Evolutionary conservation across 35 echinoderm and acorn worm species (phyloP), one percentile per base, ranked within the genome.

Genomic region (Apostichopus californicus): DNA sequence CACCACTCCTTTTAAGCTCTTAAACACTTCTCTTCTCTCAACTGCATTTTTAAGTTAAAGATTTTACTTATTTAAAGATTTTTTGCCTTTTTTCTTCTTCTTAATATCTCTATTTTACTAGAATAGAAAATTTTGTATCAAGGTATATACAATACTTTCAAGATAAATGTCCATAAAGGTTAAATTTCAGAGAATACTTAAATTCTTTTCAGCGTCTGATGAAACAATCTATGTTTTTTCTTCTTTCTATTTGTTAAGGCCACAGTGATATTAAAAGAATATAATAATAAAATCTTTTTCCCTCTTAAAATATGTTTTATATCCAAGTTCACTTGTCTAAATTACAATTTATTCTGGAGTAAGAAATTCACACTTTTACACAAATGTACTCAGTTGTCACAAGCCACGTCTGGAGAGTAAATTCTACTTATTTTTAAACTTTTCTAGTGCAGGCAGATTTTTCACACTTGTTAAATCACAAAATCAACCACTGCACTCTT

Each of bases 101-200:
- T 75, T 75, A 85, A 58, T 55, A 58, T 22, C 54, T 85, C 57
- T 85, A 85, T 21, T 60, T 85, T 54, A 20, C 20, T 85, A 85
- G 34, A 46, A 46, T 56, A 85, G 57, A 85, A 85, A 81, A 81
- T 55, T 85, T 85, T 85, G 81, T 85, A 85, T 85, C 81, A 85
- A 85, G 55, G 28, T 85, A 85, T 85, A 15, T 85, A 85, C 81
- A 85, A 85, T 85, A 85, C 55, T 85, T 85, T 85, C 81, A 85
- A 85, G 81, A 22, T 85, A 56, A 58, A 25, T 59, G 57, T 85
- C 55, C 6, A 85, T 85, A 85, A 85, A 85, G 81, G 81, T 85
- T 58, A 85, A 85, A 85, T 85, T 85, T 85, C 81, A 85, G 81
- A 85, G 55, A 60, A 85, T 85, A 59, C 71, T 85, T 85, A 85